Percentiles rank a stretch among this genome's conserved stretches.
These are phyloP conservation scores for Musca domestica DNA, from an alignment of 1,140 invertebrate genomes.

Conservation along the genomic window DNA sequence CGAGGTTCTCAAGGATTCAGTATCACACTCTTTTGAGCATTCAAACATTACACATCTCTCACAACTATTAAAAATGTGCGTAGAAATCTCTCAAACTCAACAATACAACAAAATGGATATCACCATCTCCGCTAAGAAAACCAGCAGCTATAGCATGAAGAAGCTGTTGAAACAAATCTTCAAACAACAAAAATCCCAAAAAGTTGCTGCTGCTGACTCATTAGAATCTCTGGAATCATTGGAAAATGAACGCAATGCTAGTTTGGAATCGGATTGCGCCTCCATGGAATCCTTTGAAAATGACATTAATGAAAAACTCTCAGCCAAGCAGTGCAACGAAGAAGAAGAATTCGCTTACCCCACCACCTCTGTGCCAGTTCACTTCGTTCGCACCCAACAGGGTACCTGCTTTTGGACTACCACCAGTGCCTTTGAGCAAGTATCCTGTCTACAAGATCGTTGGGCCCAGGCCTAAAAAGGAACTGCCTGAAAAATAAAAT, in stretches of 20 bases:
- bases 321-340: conserved; percentile 28
- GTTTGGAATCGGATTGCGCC: conserved; percentile 31
- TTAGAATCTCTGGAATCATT: conserved; percentile 48
- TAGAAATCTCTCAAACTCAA: conserved; percentile 35
- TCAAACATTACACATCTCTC: conserved; percentile 44
- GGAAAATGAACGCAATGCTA: conserved; percentile 48
- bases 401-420: conserved; percentile 62
- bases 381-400: conserved; percentile 58
- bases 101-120: conserved; percentile 31
- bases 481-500: too few species aligned
- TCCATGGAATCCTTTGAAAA: conserved; percentile 47
- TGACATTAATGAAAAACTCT: conserved; percentile 46
- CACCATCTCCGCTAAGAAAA: conserved; percentile 42
- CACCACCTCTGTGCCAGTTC: conserved; percentile 56
- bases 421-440: conserved; percentile 46
- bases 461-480: conserved; percentile 55
- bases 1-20: conserved; percentile 38
- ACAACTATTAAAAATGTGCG: conserved; percentile 37
- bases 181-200: conserved; percentile 31
- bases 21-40: conserved; percentile 50
- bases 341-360: conserved; percentile 53
- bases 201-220: conserved; percentile 32
- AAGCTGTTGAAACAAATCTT: conserved; percentile 47
- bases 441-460: conserved; percentile 52
- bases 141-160: conserved; percentile 46